Percentiles rank a stretch among this genome's conserved stretches.
These are phyloP conservation scores for Diaphora mendica DNA, from an alignment of 2,888 invertebrate genomes.

Conservation along the genomic window DNA sequence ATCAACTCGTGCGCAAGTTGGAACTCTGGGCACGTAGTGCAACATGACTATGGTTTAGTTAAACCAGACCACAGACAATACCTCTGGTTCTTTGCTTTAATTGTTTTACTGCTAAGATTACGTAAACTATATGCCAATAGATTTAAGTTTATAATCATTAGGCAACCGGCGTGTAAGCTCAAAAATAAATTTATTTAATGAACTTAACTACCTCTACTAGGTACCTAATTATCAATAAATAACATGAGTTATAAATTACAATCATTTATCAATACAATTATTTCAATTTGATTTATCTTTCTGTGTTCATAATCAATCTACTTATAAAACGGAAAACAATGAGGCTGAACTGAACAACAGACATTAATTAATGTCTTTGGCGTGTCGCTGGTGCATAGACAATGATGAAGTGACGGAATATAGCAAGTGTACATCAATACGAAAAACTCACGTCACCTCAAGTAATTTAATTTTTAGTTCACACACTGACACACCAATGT, in stretches of 20 bases:
- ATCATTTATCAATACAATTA: constrained; percentile 13
- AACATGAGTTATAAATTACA: not conserved
- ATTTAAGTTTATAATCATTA: not conserved
- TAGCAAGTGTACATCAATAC: not conserved
- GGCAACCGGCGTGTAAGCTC: not conserved
- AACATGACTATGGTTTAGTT: not conserved
- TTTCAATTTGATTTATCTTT: constrained; percentile 17
- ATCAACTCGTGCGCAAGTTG: constrained; percentile 17
- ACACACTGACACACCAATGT: not conserved
- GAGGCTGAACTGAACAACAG: constrained; percentile 15
- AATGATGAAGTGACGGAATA: constrained; percentile 19
- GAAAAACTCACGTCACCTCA: not conserved
- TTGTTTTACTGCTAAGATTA: not conserved
- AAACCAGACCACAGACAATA: not conserved
- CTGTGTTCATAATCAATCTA: constrained; percentile 14
- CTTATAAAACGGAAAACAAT: constrained; percentile 13
- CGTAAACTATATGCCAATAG: no score
- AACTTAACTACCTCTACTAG: no score
- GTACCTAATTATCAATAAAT: not conserved
- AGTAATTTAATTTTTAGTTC: not conserved
- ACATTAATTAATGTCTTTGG: constrained; percentile 19
- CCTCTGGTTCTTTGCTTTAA: not conserved
- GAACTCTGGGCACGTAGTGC: constrained; percentile 3
- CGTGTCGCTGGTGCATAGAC: constrained; percentile 12
- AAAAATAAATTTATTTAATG: not conserved